Conservation (phyloP, 2,113 vertebrate species). For the Tympanuchus pallidicinctus region DNA sequence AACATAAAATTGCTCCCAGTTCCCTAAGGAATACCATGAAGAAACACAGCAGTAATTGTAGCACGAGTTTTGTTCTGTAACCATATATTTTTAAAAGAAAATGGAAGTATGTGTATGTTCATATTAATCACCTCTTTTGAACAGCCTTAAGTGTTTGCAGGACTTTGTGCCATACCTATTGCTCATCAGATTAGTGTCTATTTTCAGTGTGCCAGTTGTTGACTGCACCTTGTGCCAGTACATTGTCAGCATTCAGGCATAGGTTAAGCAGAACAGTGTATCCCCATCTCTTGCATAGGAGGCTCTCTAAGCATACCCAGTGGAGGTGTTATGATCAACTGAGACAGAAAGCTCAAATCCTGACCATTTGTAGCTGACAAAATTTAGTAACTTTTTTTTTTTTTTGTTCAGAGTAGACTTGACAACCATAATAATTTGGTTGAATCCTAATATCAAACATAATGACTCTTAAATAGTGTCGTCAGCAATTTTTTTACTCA, state of each 20-base stretch:
- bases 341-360: background rate
- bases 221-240: conserved; percentile 33
- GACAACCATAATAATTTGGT: background rate
- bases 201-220: conserved; percentile 66
- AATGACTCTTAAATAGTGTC: background rate
- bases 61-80: background rate
- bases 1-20: background rate
- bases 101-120: background rate
- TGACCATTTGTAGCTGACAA: background rate
- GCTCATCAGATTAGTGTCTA: conserved; percentile 65
- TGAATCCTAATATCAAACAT: background rate
- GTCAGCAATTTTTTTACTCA: background rate
- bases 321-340: background rate
- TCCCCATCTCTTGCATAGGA: background rate
- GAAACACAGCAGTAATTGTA: background rate
- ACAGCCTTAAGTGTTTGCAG: conserved; percentile 3
- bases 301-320: background rate
- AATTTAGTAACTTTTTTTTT: background rate
- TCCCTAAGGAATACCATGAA: background rate
- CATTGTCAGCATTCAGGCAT: conserved; percentile 65
- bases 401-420: background rate
- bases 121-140: conserved; percentile 4
- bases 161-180: background rate
- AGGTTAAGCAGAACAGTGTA: background rate
- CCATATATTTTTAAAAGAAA: background rate